Base-by-base conservation (phyloP, 2,113 vertebrate genomes). In the Mormyrus iriodes region DNA sequence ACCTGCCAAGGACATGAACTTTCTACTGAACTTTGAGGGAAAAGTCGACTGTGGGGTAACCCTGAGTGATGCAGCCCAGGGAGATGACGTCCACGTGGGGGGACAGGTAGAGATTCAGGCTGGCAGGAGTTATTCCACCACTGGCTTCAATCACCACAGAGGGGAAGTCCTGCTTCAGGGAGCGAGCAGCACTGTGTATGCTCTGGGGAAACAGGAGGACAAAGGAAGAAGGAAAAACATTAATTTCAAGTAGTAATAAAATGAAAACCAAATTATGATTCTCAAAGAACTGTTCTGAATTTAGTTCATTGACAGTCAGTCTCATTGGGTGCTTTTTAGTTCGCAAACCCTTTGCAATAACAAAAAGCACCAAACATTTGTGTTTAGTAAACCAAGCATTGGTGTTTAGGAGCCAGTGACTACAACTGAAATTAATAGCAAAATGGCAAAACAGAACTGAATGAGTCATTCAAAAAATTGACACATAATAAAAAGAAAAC, bases 51-150 rank as follows among this genome's bases (percentile, higher is more conserved):
- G 95, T 94, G 0, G 94, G 95, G 61, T 95, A 96, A 0, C 96
- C 96, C 88, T 97, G 97, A 2, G 97, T 97, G 65, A 98, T 94
- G 92, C 96, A 96, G 61, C 97, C 97, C 88, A 97, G 88, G 0
- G 97, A 97, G 91, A 98, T 92, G 79, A 97, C 85, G 5, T 97
- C 96, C 0, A 97, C 90, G 19, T 95, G 90, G 2, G 96, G 93
- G 3, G 95, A 96, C 0, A 96, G 95, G 91, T 95, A 97, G 52
- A 88, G 79, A 0, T 92, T 17, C 1, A 97, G 49, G 82, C 93
- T 95, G 24, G 91, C 91, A 17, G 95, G 94, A 0, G 91, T 95
- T 88, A 98, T 85, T 4, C 96, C 97, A 88, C 97, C 97, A 0
- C 97, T 97, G 69, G 96, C 96, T 90, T 97, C 97, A 52, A 97